Evolutionary conservation across 2,888 invertebrate genomes (phyloP), one percentile per base, ranked within the genome.

Genomic region (Drosophila recens): DNA sequence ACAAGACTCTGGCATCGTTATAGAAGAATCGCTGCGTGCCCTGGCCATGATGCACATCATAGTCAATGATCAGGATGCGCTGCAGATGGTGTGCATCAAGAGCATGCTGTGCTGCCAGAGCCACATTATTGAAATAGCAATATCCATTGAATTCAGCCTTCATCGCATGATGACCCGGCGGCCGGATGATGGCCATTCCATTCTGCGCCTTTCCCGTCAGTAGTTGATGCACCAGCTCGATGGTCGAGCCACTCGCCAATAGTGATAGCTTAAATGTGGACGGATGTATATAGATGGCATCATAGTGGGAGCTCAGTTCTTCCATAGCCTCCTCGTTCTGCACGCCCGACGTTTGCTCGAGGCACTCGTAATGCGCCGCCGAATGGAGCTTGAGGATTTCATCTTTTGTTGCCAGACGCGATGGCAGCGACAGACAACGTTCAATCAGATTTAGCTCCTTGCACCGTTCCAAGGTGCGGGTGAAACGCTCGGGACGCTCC

Each of bases 1-100:
- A 99, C 1, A 99, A 93, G 30, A 99, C 98, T 87, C 92, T 91
- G 54, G 96, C 95, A 91, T 97, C 96, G 67, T 97, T 94, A 87
- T 98, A 98, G 92, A 98, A 98, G 94, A 96, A 95, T 90, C 96
- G 95, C 90, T 98, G 97, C 10, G 97, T 97, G 0, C 96, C 98
- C 93, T 99, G 98, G 0, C 99, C 99, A 92, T 99, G 98, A 92
- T 99, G 98, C 8, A 99, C 96, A 91, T 99, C 98, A 96, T 97
- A 98, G 92, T 99, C 99, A 0, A 99, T 96, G 68, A 99, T 97
- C 66, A 99, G 93, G 82, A 99, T 95, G 88, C 95, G 94, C 46
- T 93, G 93, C 1, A 92, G 67, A 68, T 91, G 91, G n/a, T 59
- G 93, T 13, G 94, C 93, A 53, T 95, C 94, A 10, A 98, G 92